phyloP scores from a whole-genome alignment of 1,140 invertebrate species.

The Drosophila saltans region DNA sequence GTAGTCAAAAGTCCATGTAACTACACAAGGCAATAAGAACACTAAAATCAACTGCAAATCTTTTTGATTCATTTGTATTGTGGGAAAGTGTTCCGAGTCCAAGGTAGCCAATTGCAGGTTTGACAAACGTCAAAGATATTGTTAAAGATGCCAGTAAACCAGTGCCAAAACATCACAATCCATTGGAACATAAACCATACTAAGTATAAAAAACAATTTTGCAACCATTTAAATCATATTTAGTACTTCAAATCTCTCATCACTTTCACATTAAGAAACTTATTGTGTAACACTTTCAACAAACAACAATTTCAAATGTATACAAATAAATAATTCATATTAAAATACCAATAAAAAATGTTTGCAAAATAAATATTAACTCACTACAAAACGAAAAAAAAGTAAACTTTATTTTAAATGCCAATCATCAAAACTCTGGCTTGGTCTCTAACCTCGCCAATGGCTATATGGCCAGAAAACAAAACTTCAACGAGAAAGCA shows the following conservation, averaged over 20 bases:
- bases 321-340: not conserved
- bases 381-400: not conserved
- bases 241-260: not conserved
- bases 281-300: not conserved
- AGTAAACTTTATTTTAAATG: conserved; percentile 8
- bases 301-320: not conserved
- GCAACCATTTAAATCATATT: no score
- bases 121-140: not conserved
- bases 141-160: not conserved
- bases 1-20: conserved; percentile 26
- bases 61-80: conserved; percentile 66
- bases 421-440: not conserved
- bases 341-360: not conserved
- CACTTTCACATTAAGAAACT: not conserved
- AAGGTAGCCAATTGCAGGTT: conserved; percentile 27
- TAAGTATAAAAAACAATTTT: no score
- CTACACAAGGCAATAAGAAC: conserved; percentile 71
- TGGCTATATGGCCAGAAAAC: conserved; percentile 45
- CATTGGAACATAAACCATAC: no score
- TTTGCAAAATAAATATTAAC: conserved; percentile 6
- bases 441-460: conserved; percentile 53
- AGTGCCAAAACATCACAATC: not conserved
- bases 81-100: conserved; percentile 60
- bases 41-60: conserved; percentile 45
- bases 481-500: conserved; percentile 55